Evolutionary conservation across 2,797 vertebrate genomes (phyloP).

Genomic region (Coilia nasus): DNA sequence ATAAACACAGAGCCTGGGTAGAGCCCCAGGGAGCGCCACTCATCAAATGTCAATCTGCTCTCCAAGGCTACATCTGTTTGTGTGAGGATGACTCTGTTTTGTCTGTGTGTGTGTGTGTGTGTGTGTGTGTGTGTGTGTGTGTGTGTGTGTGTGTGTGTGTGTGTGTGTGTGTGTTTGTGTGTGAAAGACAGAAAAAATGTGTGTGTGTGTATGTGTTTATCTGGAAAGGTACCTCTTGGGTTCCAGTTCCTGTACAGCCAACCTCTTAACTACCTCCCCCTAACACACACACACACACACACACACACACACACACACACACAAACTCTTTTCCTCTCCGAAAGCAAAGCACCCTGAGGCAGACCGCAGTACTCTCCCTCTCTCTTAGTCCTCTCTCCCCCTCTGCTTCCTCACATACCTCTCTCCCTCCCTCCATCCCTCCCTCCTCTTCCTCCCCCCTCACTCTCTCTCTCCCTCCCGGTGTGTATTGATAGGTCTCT

Average conservation of each 20-base stretch:
- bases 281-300: not conserved
- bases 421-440: not conserved
- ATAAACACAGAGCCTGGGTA: not conserved
- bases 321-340: not conserved
- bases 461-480: not conserved
- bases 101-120: not conserved
- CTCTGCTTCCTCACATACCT: not conserved
- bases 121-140: not conserved
- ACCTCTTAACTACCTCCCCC: not conserved
- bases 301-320: not conserved
- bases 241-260: slow-evolving; percentile 17
- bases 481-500: slow-evolving; percentile 20
- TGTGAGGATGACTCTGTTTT: not conserved
- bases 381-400: not conserved
- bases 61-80: slow-evolving; percentile 26
- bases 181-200: no score
- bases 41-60: slow-evolving; percentile 21
- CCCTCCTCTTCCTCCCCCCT: not conserved
- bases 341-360: slow-evolving; percentile 13
- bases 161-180: not conserved
- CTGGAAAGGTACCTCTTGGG: not conserved
- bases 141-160: no score
- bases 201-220: not conserved
- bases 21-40: not conserved
- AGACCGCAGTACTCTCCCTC: not conserved